phyloP scores from a whole-genome alignment of 2,888 invertebrate species.

The Exephanes ischioxanthus region DNA sequence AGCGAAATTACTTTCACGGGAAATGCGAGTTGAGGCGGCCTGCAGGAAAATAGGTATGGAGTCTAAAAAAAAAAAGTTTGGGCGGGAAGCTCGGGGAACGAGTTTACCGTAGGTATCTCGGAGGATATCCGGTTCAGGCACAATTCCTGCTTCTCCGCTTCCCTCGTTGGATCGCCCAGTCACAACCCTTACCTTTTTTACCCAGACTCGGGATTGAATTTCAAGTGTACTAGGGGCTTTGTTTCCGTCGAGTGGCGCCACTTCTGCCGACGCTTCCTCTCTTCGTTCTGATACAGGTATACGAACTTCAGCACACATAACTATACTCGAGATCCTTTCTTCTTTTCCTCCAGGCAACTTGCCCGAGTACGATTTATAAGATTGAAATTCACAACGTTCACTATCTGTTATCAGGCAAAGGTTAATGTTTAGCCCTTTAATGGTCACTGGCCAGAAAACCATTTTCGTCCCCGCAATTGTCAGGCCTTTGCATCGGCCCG shows the following conservation, averaged over 20 bases:
- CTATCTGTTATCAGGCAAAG: not conserved
- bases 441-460: not conserved
- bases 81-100: constrained; percentile 44
- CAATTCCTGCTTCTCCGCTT: constrained; percentile 50
- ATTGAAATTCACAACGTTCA: not conserved
- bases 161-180: constrained; percentile 40
- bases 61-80: constrained; percentile 59
- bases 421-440: not conserved
- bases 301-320: constrained; percentile 22
- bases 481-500: not conserved
- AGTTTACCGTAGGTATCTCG: constrained; percentile 33
- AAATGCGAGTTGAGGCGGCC: constrained; percentile 23
- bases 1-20: constrained; percentile 54
- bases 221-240: constrained; percentile 63
- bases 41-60: constrained; percentile 39
- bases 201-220: constrained; percentile 64
- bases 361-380: constrained; percentile 22
- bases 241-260: constrained; percentile 59
- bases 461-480: not conserved
- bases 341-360: constrained; percentile 15
- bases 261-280: constrained; percentile 41
- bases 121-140: constrained; percentile 45
- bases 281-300: constrained; percentile 43
- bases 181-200: constrained; percentile 58
- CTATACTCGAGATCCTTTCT: constrained; percentile 27